Base-by-base conservation (phyloP, 2,797 vertebrate genomes). In the Diglossa cyanea region DNA sequence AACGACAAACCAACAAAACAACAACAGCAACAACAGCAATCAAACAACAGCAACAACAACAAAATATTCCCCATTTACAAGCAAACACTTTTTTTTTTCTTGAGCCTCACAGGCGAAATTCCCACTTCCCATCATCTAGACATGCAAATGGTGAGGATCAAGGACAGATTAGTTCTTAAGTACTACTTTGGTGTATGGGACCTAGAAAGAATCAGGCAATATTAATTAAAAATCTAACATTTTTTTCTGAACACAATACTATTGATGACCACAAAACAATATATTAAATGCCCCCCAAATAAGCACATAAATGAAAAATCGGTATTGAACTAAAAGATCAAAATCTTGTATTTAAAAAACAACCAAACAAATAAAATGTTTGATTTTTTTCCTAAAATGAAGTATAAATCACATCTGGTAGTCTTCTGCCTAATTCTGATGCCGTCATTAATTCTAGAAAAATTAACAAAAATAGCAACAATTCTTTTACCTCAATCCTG, bases 341-440 rank as follows among this genome's bases (percentile, higher is more conserved):
- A 28, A 45, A 12, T 39, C 19, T 50, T 57, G 2, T 21, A 26
- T 37, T 57, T 17, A 50, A 93, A 8, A 47, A 28, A 5, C 17
- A 44, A 9, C 0, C 2, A 60, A 73, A 19, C 1, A 18, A 15
- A 16, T 2, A 20, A 26, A 20, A 4, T 3, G 2, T 15, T 67
- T n/a, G 4, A 8, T 2, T 6, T 23, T 76, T 76, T 75, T 65
- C 37, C 37, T 67, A 40, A 76, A 61, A 26, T 54, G 1, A 83
- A 65, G 8, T 23, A 20, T 4, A 17, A 48, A 45, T 90, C 24
- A 50, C 6, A 53, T 47, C 11, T 61, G 17, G 4, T 39, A 80
- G 8, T 15, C 21, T 73, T 48, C 45, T 44, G 3, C 28, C 9
- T 75, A 44, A 63, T 63, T 85, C 11, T 4, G 7, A 31, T 5